Base-by-base conservation (phyloP, 2,113 vertebrate genomes). In the Agapornis roseicollis region DNA sequence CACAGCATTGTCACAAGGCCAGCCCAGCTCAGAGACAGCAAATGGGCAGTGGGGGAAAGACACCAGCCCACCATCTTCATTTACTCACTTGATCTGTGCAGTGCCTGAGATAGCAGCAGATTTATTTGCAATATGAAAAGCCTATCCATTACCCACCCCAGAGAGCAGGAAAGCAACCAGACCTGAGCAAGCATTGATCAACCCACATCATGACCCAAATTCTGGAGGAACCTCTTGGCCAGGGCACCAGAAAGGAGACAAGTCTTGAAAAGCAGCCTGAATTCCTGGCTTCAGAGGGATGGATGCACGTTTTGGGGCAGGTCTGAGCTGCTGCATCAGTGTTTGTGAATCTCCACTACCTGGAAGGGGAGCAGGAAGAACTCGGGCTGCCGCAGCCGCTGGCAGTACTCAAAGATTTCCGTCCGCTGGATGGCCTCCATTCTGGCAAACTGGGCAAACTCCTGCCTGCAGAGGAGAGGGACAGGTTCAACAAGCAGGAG, bases 371-470 rank as follows among this genome's bases (percentile, higher is more conserved):
- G 97, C 53, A 99, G 95, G 93, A 97, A 98, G 89, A 97, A 97
- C 44, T 64, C 29, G 13, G 98, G 97, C 49, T 91, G 97, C 37
- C 94, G 97, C 31, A 99, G 98, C 83, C 96, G 97, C 96, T 98
- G 98, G 89, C 98, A 98, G 86, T 99, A 99, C 90, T 99, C 99
- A 1, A 98, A 98, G 95, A 99, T 89, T 92, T 99, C 99, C 8
- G 97, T 99, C 96, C 98, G 96, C 93, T 98, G 99, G 96, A 99
- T 99, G 53, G 96, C 97, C 61, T 98, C 95, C 1, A 97, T 98
- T 39, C 96, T 98, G 84, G 98, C 98, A 89, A 99, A 99, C 90
- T 94, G 92, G 82, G 93, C 12, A 31, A 99, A 99, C 0, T 89
- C 68, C 82, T 98, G 98, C 56, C 99, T 99, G 88, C 86, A 65